Percentiles rank a stretch among this genome's conserved stretches.
Evolutionary conservation across 2,113 vertebrate species (phyloP).

Genomic region (Pollachius pollachius): DNA sequence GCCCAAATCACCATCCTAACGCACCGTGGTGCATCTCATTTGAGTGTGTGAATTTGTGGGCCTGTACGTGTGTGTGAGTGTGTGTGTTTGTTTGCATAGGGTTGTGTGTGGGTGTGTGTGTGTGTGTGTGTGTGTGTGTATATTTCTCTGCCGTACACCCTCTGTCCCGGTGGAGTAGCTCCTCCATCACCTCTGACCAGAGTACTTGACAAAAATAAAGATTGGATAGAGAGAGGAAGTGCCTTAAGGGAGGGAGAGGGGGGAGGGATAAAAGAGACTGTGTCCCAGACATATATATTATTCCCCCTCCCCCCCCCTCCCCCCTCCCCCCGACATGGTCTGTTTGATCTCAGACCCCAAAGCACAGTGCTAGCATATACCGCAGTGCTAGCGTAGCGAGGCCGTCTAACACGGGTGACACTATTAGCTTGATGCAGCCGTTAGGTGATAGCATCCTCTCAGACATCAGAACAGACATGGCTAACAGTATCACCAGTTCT

Average conservation of each 20-base stretch:
- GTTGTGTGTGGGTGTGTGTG: background rate
- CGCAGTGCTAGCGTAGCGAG: conserved; percentile 59
- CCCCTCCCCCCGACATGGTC: conserved; percentile 15
- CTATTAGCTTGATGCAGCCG: conserved; percentile 63
- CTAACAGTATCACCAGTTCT: background rate
- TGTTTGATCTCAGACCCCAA: conserved; percentile 48
- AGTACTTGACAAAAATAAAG: conserved; percentile 35
- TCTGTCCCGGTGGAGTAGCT: conserved; percentile 8
- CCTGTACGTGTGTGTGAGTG: conserved; percentile 23
- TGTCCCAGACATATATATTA: conserved; percentile 60
- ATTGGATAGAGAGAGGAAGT: conserved; percentile 39
- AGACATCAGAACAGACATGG: conserved; percentile 8
- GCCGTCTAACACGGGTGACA: conserved; percentile 46
- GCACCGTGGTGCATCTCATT: conserved; percentile 39
- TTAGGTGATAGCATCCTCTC: conserved; percentile 45
- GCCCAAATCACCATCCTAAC: conserved; percentile 55
- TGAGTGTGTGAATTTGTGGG: conserved; percentile 18
- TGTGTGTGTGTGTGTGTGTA: background rate
- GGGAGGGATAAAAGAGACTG: conserved; percentile 42
- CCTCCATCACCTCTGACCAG: conserved; percentile 41
- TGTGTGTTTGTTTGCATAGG: background rate
- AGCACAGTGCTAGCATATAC: too few species aligned
- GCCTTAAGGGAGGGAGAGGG: conserved; percentile 34
- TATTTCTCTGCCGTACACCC: background rate
- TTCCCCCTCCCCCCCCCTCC: conserved; percentile 17